A percentile compares a stretch with the other conserved stretches of the same genome.
These are phyloP conservation scores for Drosophila nigrodunni DNA, from an alignment of 1,140 invertebrate genomes.

Conservation along the genomic window DNA sequence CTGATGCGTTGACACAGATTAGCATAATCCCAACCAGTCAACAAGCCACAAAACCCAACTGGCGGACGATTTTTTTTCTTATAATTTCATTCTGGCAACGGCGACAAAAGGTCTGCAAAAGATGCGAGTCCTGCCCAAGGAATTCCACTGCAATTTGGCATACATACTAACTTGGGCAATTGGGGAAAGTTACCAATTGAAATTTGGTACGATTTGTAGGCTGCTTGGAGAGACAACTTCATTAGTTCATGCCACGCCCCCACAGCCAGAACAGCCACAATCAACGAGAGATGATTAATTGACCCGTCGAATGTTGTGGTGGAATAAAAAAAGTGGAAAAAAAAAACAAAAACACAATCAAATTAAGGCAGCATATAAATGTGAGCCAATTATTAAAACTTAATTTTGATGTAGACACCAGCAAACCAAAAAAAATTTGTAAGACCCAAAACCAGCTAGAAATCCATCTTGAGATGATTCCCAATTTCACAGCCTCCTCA, in stretches of 20 bases:
- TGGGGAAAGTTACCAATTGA: constrained; percentile 45
- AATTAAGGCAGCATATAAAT: constrained; percentile 78
- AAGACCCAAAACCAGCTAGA: constrained; percentile 12
- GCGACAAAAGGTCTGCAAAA: constrained; percentile 75
- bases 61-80: constrained; percentile 15
- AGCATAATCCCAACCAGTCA: constrained; percentile 42
- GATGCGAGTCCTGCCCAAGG: constrained; percentile 45
- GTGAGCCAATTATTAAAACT: constrained; percentile 79
- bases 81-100: constrained; percentile 51
- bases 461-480: constrained; percentile 38
- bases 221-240: constrained; percentile 43
- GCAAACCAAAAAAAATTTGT: neutral
- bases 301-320: constrained; percentile 39
- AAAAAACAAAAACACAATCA: constrained; percentile 58
- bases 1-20: constrained; percentile 79
- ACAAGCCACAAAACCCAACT: neutral
- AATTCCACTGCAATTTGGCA: constrained; percentile 49
- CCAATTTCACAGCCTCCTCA: constrained; percentile 74
- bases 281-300: constrained; percentile 77
- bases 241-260: constrained; percentile 70
- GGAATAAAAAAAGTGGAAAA: too few relatives aligned
- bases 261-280: constrained; percentile 46
- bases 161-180: constrained; percentile 29
- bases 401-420: constrained; percentile 70
- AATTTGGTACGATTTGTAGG: constrained; percentile 7